Percentiles rank a stretch among this genome's conserved stretches.
These are phyloP conservation scores for Forbesichthys papilliferus DNA, from an alignment of 2,113 vertebrate genomes.

Conservation along the genomic window DNA sequence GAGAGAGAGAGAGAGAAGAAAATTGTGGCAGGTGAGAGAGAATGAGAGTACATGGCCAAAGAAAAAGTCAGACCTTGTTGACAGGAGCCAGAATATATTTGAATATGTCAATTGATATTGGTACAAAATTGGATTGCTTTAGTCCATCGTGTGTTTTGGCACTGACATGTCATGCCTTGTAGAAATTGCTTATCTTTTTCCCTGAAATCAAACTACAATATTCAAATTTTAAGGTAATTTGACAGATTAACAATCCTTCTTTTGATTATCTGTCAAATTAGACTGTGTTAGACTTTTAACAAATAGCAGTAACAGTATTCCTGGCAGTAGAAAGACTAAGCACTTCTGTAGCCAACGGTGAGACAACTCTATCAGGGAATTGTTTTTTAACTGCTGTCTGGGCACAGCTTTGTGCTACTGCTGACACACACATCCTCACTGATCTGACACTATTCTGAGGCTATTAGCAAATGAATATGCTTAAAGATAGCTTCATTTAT, in stretches of 20 bases:
- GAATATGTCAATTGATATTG: constrained; percentile 30
- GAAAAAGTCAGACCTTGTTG: neutral
- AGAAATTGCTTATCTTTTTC: constrained; percentile 34
- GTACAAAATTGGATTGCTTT: constrained; percentile 40
- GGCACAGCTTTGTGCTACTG: constrained; percentile 8
- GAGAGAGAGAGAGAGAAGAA: constrained; percentile 26
- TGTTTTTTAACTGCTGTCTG: constrained; percentile 16
- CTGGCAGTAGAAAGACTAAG: neutral
- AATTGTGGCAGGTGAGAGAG: constrained; percentile 21
- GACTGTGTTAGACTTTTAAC: neutral
- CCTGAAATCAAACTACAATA: constrained; percentile 29
- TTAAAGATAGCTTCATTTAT: constrained; percentile 61
- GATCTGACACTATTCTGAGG: constrained; percentile 32
- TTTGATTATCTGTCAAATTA: neutral
- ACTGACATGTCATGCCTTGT: constrained; percentile 27
- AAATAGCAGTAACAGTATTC: neutral
- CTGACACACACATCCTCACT: constrained; percentile 20
- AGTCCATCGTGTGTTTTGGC: constrained; percentile 20
- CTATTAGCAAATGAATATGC: constrained; percentile 64
- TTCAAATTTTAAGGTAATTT: neutral
- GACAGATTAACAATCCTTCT: neutral
- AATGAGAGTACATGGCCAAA: constrained; percentile 9
- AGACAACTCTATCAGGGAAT: constrained; percentile 11
- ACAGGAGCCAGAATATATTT: constrained; percentile 39
- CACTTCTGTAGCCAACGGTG: constrained; percentile 1